Evolutionary conservation across 2,888 invertebrate species (phyloP).

Genomic region (Leucophenga maculata): DNA sequence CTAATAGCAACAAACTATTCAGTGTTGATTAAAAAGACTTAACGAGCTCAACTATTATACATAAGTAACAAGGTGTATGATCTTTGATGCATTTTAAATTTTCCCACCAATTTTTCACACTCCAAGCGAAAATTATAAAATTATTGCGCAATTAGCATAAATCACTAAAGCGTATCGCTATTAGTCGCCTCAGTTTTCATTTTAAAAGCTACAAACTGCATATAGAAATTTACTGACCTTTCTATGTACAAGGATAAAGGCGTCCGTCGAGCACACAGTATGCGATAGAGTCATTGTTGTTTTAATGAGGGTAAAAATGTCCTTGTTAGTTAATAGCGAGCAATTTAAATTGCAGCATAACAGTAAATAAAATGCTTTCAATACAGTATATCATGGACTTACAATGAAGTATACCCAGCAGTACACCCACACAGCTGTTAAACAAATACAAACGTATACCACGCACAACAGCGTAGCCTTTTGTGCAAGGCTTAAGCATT

Average conservation of each 20-base stretch:
- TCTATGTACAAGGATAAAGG: conserved; percentile 1
- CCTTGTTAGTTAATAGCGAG: conserved; percentile 51
- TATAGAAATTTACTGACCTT: conserved; percentile 1
- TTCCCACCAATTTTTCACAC: no score
- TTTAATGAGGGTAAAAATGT: conserved; percentile 24
- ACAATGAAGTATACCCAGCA: background rate
- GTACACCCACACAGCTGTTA: background rate
- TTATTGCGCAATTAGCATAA: background rate
- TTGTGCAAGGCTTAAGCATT: no score
- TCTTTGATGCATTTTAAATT: no score
- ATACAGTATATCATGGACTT: background rate
- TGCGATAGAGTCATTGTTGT: background rate
- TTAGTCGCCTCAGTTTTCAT: background rate
- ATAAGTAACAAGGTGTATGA: no score
- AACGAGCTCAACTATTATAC: no score
- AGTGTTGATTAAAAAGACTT: no score
- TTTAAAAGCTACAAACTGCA: background rate
- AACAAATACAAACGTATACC: background rate
- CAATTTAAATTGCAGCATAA: conserved; percentile 46
- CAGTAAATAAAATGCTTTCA: background rate
- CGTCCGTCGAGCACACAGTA: no score
- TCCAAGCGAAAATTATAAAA: no score
- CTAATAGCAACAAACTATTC: no score
- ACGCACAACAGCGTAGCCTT: no score
- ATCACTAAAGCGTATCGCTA: background rate